Base-by-base conservation (phyloP, 1,140 invertebrate species). In the Geopemphigus sp. region DNA sequence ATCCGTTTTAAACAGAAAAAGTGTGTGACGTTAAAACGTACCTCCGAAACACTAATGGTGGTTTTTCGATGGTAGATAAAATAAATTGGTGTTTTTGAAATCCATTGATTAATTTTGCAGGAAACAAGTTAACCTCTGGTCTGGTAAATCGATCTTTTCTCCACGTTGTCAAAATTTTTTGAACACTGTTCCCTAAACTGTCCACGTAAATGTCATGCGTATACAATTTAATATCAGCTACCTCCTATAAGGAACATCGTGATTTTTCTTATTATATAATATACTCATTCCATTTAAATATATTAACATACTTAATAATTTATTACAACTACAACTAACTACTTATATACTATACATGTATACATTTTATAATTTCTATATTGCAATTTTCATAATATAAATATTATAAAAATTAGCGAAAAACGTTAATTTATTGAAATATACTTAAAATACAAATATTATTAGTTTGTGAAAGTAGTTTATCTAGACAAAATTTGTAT, bases 31-130 rank as follows among this genome's bases (percentile, higher is more conserved):
- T 39, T 39, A 66, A 45, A 22, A 66, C 47, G 47, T 80, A 90
- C 88, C 87, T 90, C 84, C 87, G 89, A 82, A 92, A 89, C 17
- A 91, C 87, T 84, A 88, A 92, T 0, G 92, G 92, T 24, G 92
- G 91, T 82, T 91, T 90, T 85, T 91, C 86, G 17, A 88, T 87
- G 5, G 89, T 87, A 15, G 90, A 86, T 5, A 92, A 87, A 54
- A 89, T 84, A 83, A 93, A 90, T 63, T 90, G 87, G 83, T 92
- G 90, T n/a, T 91, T 91, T 45, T 90, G 88, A 83, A 92, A 92
- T 15, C 92, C 91, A 26, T 86, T 66, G 0, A 83, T 84, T 83
- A 92, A 88, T 85, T 93, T 93, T 5, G 83, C 82, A 14, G 91
- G 91, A 85, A 92, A 93, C 39, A 92, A 84, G 84, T 90, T 85